These are phyloP conservation scores for Harpalus rufipes DNA, from an alignment of 2,888 invertebrate species.

Conservation along the genomic window DNA sequence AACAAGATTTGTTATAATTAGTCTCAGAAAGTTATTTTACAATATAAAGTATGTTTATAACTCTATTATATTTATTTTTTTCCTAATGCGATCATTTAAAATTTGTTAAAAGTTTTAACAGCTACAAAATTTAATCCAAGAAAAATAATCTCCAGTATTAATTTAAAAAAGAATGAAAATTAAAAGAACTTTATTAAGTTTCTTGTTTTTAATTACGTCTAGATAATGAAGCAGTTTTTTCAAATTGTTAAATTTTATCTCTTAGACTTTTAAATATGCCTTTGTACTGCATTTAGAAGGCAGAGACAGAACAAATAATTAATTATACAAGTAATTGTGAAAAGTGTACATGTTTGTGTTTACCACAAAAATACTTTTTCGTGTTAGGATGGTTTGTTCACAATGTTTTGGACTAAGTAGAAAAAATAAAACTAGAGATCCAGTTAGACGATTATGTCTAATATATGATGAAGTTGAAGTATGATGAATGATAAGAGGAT, in stretches of 20 bases:
- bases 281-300: not conserved
- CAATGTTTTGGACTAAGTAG: too few species aligned
- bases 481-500: too few species aligned
- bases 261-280: not conserved
- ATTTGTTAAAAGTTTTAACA: constrained; percentile 14
- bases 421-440: too few species aligned
- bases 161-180: constrained; percentile 39
- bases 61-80: too few species aligned
- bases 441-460: too few species aligned
- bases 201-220: constrained; percentile 45
- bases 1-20: too few species aligned
- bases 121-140: constrained; percentile 22
- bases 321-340: constrained; percentile 25
- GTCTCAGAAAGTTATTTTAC: too few species aligned
- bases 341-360: not conserved
- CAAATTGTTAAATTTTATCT: constrained; percentile 15
- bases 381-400: too few species aligned
- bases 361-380: not conserved
- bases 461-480: too few species aligned
- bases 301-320: constrained; percentile 13
- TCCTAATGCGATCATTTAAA: not conserved
- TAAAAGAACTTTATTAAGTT: constrained; percentile 35
- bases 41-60: too few species aligned
- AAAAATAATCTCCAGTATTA: constrained; percentile 16
- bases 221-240: constrained; percentile 40